Evolutionary conservation across 2,113 vertebrate species (phyloP), one percentile per base, ranked within the genome.

Genomic region (Morone chrysops): DNA sequence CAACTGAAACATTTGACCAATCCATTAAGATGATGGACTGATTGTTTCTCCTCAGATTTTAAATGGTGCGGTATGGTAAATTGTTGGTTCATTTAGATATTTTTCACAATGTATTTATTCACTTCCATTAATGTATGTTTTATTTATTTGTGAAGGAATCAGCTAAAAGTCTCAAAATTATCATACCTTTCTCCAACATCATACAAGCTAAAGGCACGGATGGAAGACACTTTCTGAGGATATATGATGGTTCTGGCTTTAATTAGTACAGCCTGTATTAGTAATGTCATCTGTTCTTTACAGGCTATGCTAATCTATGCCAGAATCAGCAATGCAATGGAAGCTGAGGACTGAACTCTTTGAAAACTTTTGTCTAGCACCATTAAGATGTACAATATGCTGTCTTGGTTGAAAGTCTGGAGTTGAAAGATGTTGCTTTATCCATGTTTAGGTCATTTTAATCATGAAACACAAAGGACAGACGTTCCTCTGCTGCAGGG

Each of bases 211-310:
- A 75, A 41, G 40, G 13, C 45, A 36, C 0, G 50, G 25, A 47
- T 6, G 60, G 83, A 79, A 86, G 80, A 78, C 25, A 40, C 47
- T 50, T 74, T 40, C 50, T 71, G 66, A 54, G 50, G 56, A 20
- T 75, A 78, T 38, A 9, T 95, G 95, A 96, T 95, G 95, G 94
- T 95, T 96, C 94, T 95, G 95, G 95, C 94, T 95, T 96, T 96
- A 96, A 96, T 96, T 96, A 96, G 95, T 96, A 95, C 95, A 96
- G 95, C 95, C 95, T 96, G 95, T 96, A 95, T 96, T 95, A 96
- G 95, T 96, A 92, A 95, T 95, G 74, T 94, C 93, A 94, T 82
- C 87, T 92, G 94, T 95, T 96, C 95, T 96, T 96, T 96, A 96
- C 95, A 96, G 95, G 95, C 95, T 96, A 95, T 96, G 95, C 95